Percentiles rank a stretch among this genome's conserved stretches.
Conservation (phyloP, 2,888 invertebrate genomes). For the Seira musarum region DNA sequence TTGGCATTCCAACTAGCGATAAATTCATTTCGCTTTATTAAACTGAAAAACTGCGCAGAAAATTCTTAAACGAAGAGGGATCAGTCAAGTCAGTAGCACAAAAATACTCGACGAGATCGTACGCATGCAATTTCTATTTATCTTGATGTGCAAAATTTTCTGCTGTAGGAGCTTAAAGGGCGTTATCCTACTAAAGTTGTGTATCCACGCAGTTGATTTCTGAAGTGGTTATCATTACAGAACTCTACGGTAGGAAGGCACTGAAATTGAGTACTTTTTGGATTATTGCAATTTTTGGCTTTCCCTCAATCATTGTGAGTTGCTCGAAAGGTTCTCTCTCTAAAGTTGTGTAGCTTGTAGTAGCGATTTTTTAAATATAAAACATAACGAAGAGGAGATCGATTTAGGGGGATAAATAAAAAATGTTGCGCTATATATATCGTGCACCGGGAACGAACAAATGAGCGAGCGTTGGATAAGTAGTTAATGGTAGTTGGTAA, state of each 20-base stretch:
- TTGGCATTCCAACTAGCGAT: background rate
- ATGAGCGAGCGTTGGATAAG: conserved; percentile 45
- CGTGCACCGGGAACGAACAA: conserved; percentile 49
- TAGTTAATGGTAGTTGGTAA: conserved; percentile 47
- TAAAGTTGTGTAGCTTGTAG: conserved; percentile 30
- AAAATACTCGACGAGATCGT: background rate
- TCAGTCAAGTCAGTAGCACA: background rate
- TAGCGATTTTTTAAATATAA: background rate
- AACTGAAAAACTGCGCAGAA: conserved; percentile 5
- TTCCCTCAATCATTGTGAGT: conserved; percentile 62
- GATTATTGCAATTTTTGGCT: conserved; percentile 31
- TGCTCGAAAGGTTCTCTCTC: conserved; percentile 56
- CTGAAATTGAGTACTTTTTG: conserved; percentile 10
- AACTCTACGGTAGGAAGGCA: conserved; percentile 2
- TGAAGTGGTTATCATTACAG: background rate
- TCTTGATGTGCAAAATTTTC: background rate
- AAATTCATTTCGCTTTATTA: background rate
- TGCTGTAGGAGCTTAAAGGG: background rate
- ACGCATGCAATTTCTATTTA: background rate
- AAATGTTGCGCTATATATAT: conserved; percentile 25
- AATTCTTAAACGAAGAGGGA: background rate
- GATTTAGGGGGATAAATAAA: conserved; percentile 43
- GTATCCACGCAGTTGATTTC: background rate
- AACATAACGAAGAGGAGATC: conserved; percentile 37
- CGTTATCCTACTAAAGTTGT: background rate